Base-by-base conservation (phyloP, 2,113 vertebrate species). In the Charadrius vociferus region DNA sequence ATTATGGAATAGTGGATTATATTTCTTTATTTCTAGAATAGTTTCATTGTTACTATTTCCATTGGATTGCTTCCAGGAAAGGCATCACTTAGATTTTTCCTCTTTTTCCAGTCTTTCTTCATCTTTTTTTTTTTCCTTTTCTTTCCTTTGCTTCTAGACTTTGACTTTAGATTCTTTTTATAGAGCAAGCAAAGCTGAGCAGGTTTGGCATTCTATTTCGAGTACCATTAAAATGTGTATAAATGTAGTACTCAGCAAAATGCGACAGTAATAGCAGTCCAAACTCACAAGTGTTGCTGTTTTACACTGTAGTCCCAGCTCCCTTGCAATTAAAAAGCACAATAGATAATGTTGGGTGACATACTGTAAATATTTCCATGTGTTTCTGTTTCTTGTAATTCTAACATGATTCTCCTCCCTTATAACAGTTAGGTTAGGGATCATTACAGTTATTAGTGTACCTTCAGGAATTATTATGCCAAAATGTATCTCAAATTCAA, bases 161-260 rank as follows among this genome's bases (percentile, higher is more conserved):
- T 95, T 70, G 15, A 77, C 53, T 96, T 83, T n/a, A 43, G 49
- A 43, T 85, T 80, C 70, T 94, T 96, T 91, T 91, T 91, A 90
- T 39, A 93, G 71, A 95, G 32, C 21, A 5, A 81, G 86, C 41
- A 85, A 93, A 90, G 29, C 86, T 47, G 62, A 41, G 20, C 66
- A 79, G 92, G 80, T 84, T 84, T 95, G 78, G 53, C 55, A 82
- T 93, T 90, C 95, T 96, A 90, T 94, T 95, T 91, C 0, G 3
- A 88, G 81, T 90, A 71, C 72, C 71, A 94, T 88, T 96, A 94
- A 96, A 94, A 91, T 66, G 70, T n/a, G 3, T 81, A 83, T 71
- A 74, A 96, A 90, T 86, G 74, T 56, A 88, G 23, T 73, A 73
- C 45, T 91, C 74, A 50, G 86, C 49, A 62, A 91, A 95, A 89